Evolutionary conservation across 2,797 vertebrate species (phyloP), one percentile per base, ranked within the genome.

Genomic region (Lophius americanus): DNA sequence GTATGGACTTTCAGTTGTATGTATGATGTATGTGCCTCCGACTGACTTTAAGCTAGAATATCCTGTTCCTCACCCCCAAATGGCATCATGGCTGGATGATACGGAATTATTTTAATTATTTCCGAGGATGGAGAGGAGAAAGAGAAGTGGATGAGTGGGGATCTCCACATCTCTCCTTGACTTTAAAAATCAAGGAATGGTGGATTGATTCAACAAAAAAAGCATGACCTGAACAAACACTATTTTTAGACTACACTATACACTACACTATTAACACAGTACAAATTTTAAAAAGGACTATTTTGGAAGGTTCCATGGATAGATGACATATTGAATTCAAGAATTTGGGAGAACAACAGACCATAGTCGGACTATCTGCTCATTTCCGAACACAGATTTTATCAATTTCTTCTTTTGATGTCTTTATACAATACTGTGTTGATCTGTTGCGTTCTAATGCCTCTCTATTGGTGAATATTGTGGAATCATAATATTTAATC

Each of bases 41-140:
- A 76, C 65, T 91, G 86, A 92, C 88, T 92, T 93, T 94, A 86
- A 93, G 84, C 88, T 79, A 47, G 37, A 77, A 83, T 76, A 75
- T 78, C 55, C 65, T 82, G 55, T 59, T 80, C 71, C 70, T 82
- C 61, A 50, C 57, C 7, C 6, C 41, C 59, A 76, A 84, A 83
- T 81, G 68, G 62, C 64, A 84, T 86, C 64, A 85, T 41, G 69
- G 85, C 70, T 89, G 78, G 69, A 70, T 86, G 73, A 71, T 49
- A 13, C 46, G 60, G 79, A 56, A 72, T 43, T 60, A 65, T 57
- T 49, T 64, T 53, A 67, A 10, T 10, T 11, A 46, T 63, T 60
- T 46, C 39, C 35, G 49, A 84, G 67, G 23, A 75, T 7, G 42
- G 49, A 55, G 58, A 68, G 62, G 37, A 75, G 70, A 44, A 63